Base-by-base conservation (phyloP, 1,140 invertebrate species). In the Lordiphosa stackelbergi region DNA sequence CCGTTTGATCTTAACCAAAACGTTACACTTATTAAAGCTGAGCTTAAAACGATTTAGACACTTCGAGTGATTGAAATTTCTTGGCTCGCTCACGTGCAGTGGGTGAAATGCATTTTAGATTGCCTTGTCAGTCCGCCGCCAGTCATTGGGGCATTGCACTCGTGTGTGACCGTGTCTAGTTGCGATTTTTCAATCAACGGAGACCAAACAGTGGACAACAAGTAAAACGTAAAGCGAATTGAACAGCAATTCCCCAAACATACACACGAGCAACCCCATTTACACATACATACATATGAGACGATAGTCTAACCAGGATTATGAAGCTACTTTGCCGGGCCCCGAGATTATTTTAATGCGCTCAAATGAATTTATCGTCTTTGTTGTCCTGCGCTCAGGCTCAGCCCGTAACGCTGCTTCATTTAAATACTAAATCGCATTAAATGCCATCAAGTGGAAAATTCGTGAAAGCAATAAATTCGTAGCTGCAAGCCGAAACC, bases 351-450 rank as follows among this genome's bases (percentile, higher is more conserved):
- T 83, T 83, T 83, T 83, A 73, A 83, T 83, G 56, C 77, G 77
- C 77, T 64, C 48, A 59, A 73, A 75, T 83, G 69, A 68, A 55
- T 79, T 81, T 75, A 79, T 81, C 75, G 66, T 79, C 75, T 74
- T 79, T 79, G 74, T 79, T 81, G 74, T 81, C 55, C 58, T 58
- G 48, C 43, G 41, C 40, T 35, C 58, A 36, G 47, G 42, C 16
- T 55, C 53, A 38, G 12, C 31, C 28, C 43, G 53, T 36, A 24
- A 46, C 37, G 51, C 68, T 69, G 72, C 75, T 83, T 83, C 77
- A 83, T 83, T 83, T 83, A 83, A 83, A 84, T 83, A 84, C 78
- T 70, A 83, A 84, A 84, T 84, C 78, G 78, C 69, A 83, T 84
- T 84, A 83, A 84, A 84, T 84, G 78, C 78, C 78, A 77, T 83